Conservation (phyloP, 2,113 vertebrate genomes). For the Pseudopipra pipra region DNA sequence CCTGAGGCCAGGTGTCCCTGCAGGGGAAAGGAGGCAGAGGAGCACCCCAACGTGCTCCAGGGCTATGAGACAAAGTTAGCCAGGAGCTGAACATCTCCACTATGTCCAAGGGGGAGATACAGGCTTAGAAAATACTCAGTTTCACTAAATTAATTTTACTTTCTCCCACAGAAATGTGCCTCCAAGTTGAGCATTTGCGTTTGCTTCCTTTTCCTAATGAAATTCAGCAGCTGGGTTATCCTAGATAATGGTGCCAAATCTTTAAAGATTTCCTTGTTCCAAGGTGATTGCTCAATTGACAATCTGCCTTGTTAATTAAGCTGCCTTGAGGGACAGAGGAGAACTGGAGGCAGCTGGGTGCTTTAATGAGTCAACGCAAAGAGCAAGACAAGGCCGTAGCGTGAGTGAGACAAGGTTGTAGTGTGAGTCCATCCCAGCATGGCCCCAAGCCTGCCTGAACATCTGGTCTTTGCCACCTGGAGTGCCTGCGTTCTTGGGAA, state of each 20-base stretch:
- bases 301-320: background rate
- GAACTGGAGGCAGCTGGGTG: background rate
- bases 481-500: accelerated
- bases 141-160: background rate
- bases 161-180: background rate
- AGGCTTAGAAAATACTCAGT: background rate
- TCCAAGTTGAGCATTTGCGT: background rate
- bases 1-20: background rate
- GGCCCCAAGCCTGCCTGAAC: accelerated
- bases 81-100: background rate
- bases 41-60: background rate
- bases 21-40: background rate
- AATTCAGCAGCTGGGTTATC: background rate
- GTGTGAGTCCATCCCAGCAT: background rate
- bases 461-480: background rate
- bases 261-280: background rate
- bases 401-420: background rate
- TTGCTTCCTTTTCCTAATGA: background rate
- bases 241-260: background rate
- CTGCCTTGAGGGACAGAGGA: background rate
- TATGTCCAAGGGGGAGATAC: background rate
- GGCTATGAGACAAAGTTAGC: background rate
- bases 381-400: background rate
- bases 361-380: background rate
- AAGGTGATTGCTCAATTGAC: background rate